These are phyloP conservation scores for Caenorhabditis sp. DNA, from an alignment of 2,888 invertebrate genomes.

Conservation along the genomic window DNA sequence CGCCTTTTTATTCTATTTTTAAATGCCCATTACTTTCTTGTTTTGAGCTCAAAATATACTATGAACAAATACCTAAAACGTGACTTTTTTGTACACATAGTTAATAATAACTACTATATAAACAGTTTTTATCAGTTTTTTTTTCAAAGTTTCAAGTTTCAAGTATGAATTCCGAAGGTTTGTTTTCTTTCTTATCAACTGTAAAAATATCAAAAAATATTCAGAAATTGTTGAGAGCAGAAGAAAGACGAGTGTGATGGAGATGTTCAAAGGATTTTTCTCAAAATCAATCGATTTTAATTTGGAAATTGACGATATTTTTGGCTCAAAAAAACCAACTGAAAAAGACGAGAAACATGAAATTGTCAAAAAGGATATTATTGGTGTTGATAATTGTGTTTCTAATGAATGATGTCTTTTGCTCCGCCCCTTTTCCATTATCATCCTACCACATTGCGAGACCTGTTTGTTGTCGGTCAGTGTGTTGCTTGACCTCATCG, in stretches of 20 bases:
- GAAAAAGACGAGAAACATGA: slow-evolving; percentile 4
- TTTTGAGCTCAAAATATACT: slow-evolving; percentile 1
- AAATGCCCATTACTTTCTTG: background rate
- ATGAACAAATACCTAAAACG: slow-evolving; percentile 9
- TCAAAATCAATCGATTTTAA: slow-evolving; percentile 22
- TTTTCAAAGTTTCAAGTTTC: background rate
- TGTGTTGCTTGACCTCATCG: too few species aligned
- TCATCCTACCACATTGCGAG: too few species aligned
- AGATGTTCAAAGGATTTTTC: slow-evolving; percentile 19
- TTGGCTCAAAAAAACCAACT: background rate
- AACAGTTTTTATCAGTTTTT: slow-evolving; percentile 7
- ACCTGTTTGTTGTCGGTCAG: too few species aligned
- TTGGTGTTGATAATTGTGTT: background rate
- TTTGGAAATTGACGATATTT: slow-evolving; percentile 27
- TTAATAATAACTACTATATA: background rate
- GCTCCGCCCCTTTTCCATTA: too few species aligned
- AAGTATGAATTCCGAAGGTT: background rate
- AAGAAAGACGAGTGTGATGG: slow-evolving; percentile 14
- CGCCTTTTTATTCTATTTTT: background rate
- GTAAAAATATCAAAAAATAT: background rate
- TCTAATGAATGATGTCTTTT: background rate
- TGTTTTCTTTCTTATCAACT: slow-evolving; percentile 2
- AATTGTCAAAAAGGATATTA: slow-evolving; percentile 4
- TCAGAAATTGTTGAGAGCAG: too few species aligned
- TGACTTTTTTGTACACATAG: slow-evolving; percentile 3